phyloP scores from a whole-genome alignment of 2,888 invertebrate species.

The Heteromyza rotundicornis region DNA sequence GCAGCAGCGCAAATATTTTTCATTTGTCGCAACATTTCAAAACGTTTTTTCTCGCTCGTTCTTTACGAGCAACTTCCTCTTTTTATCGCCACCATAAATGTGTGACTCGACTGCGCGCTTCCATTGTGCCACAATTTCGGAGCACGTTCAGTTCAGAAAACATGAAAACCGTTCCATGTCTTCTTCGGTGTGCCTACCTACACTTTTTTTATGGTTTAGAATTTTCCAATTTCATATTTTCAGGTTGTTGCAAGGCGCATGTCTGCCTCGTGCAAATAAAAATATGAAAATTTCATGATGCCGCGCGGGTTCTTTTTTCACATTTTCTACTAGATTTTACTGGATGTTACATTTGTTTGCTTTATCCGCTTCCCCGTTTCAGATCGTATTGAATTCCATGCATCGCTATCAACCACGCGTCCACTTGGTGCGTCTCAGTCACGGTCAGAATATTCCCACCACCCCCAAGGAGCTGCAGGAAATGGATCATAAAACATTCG shows the following conservation, averaged over 20 bases:
- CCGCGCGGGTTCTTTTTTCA: no score
- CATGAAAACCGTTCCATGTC: not conserved
- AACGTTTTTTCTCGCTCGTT: constrained; percentile 19
- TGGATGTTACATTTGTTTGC: constrained; percentile 1
- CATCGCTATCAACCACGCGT: constrained; percentile 99
- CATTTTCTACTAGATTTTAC: not conserved
- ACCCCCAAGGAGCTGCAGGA: constrained; percentile 81
- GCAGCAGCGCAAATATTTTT: not conserved
- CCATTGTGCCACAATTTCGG: not conserved
- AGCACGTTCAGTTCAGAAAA: not conserved
- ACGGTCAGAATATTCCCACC: constrained; percentile 78
- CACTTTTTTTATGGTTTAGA: constrained; percentile 33
- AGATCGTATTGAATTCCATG: constrained; percentile 99
- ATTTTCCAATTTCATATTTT: constrained; percentile 33
- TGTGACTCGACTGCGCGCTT: constrained; percentile 10
- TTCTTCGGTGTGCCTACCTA: no score
- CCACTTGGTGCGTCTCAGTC: constrained; percentile 89
- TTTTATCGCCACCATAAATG: constrained; percentile 49
- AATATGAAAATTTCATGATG: constrained; percentile 17
- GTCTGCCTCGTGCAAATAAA: constrained; percentile 22
- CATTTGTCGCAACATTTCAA: constrained; percentile 18
- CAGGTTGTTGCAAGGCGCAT: not conserved
- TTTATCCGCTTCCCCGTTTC: constrained; percentile 43
- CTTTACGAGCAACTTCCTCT: constrained; percentile 42
- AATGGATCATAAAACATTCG: constrained; percentile 94